Evolutionary conservation across 2,888 invertebrate species (phyloP), one percentile per base, ranked within the genome.

Genomic region (Sphinx pinastri): DNA sequence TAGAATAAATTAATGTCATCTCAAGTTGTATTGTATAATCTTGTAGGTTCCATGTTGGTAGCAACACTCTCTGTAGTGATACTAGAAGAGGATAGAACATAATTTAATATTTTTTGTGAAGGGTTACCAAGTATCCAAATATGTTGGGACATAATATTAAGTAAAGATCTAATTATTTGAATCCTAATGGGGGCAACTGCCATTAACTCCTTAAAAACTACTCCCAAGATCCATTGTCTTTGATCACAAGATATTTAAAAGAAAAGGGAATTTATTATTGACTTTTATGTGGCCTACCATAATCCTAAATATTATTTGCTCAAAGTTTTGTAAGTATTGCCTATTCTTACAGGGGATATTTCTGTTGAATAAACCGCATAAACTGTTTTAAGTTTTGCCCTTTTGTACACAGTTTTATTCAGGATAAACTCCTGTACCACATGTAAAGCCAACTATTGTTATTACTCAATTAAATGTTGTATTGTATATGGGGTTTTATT

Each of bases 381-480:
- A 45, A 12, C 2, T 60, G 45, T 16, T 11, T 16, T 1, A 47
- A 49, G 12, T 19, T 49, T 19, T 2, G n/a, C 16, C 7, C 16
- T 10, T 47, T n/a, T 16, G 16, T 19, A 19, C 8, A 16, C 12
- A 16, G 13, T 57, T 12, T 57, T 25, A 49, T 63, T 16, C 16
- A 63, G 47, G 19, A 12, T 49, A 16, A 47, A 19, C 3, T 55
- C 55, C 19, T 16, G 49, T 19, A 12, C 19, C 12, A 49, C 47
- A 19, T 16, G 63, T 47, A 16, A n/a, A 47, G 16, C 19, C 47
- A 19, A 63, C 63, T 49, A 63, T 63, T 49, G 63, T 63, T 63
- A 63, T 49, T 49, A 19, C 19, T 63, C 49, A 63, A 63, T 63
- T 49, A 63, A 63, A 47, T 47, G 13, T 45, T 63, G 16, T 63